Evolutionary conservation across 2,888 invertebrate species (phyloP).

Genomic region (Hesperia comma): DNA sequence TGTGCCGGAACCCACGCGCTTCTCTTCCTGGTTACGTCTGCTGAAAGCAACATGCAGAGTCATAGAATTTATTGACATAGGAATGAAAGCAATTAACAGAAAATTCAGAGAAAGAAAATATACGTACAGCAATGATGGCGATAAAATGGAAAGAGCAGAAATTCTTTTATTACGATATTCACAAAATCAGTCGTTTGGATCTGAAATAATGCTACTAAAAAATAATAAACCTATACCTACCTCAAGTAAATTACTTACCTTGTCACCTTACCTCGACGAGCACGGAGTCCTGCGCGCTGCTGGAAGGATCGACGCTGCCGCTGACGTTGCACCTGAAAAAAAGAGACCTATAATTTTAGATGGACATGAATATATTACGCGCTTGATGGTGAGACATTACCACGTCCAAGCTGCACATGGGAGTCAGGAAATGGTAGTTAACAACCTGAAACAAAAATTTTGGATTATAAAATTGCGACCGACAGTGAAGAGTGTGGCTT

Average conservation of each 20-base stretch:
- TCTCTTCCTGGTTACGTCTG: conserved; percentile 12
- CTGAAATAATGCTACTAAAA: background rate
- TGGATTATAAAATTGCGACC: conserved; percentile 28
- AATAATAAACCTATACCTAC: background rate
- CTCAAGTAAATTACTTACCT: conserved; percentile 18
- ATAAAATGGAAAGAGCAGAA: conserved; percentile 1
- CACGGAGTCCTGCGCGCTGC: conserved; percentile 5
- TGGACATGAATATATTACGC: background rate
- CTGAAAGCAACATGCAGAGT: background rate
- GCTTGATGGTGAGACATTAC: conserved; percentile 11
- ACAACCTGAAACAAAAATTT: conserved; percentile 17
- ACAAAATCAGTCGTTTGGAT: background rate
- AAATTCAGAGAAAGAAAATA: conserved; percentile 3
- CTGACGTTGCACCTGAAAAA: background rate
- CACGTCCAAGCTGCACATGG: conserved; percentile 7
- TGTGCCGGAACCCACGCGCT: conserved; percentile 8
- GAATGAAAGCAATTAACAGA: background rate
- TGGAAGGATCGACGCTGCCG: conserved; percentile 1
- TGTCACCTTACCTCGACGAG: conserved; percentile 9
- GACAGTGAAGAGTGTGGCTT: conserved; percentile 40
- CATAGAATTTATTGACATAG: background rate
- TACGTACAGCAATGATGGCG: background rate
- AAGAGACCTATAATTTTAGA: conserved; percentile 15
- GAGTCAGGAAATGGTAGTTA: conserved; percentile 8
- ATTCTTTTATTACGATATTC: background rate